Percentiles rank a stretch among this genome's conserved stretches.
Conservation (phyloP, 1,140 invertebrate species). For the Macrosteles quadrilineatus region DNA sequence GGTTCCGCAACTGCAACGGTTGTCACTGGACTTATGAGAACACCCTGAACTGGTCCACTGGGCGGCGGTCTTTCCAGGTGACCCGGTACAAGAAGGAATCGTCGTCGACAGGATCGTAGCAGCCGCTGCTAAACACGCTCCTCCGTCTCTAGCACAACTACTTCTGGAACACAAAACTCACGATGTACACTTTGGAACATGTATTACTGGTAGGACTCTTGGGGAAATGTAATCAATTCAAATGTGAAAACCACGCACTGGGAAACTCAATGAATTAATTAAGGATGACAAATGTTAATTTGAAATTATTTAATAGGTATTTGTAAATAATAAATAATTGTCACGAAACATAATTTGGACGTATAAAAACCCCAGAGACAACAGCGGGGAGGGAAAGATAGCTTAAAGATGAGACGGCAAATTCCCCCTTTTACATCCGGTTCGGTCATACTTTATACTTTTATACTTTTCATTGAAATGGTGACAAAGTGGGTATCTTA, state of each 20-base stretch:
- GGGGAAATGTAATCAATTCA: neutral
- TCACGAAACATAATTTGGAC: neutral
- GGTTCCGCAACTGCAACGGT: no score
- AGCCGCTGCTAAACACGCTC: conserved; percentile 43
- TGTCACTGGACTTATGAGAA: no score
- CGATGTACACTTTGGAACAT: neutral
- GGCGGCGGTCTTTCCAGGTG: no score
- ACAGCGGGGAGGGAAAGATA: no score
- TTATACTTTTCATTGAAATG: no score
- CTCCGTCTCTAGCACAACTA: conserved; percentile 41
- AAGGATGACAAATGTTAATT: neutral
- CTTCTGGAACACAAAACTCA: conserved; percentile 34
- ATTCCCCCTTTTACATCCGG: no score
- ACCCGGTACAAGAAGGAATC: conserved; percentile 38
- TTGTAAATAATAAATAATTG: neutral
- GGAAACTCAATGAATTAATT: neutral
- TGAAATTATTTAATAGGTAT: neutral
- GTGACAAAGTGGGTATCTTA: no score
- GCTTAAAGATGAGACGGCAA: no score
- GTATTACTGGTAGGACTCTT: neutral
- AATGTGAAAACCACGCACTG: neutral
- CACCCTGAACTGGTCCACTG: no score
- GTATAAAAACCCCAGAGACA: no score
- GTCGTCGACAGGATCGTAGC: conserved; percentile 30
- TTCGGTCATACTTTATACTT: no score